Base-by-base conservation (phyloP, 2,888 invertebrate genomes). In the Eumacrocentrus americanus region DNA sequence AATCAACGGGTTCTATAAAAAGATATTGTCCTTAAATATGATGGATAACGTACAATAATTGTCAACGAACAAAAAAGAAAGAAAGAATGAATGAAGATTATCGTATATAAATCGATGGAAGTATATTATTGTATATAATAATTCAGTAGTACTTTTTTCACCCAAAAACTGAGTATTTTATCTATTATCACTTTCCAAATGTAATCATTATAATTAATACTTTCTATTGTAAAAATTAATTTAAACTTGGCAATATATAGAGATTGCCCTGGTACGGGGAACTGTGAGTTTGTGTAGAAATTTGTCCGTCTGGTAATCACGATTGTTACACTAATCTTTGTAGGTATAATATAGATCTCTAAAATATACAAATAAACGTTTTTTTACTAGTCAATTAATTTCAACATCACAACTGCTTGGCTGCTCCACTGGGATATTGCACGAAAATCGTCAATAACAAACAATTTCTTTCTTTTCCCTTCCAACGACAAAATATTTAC, bases 281-380 rank as follows among this genome's bases (percentile, higher is more conserved):
- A 29, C 29, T n/a, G n/a, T n/a, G 42, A 16, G 18, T 44, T 7
- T 38, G 37, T 34, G 40, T 53, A 58, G 61, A 57, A 44, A 65
- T 61, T 50, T 53, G 22, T 44, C 22, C 35, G 25, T 25, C 7
- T 54, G 14, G 22, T 40, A n/a, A 48, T 37, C 23, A 29, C 38
- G n/a, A n/a, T 52, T 38, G 11, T 38, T 48, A 46, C 23, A 47
- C 22, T 58, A 56, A 57, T 50, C 53, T 60, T 40, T 52, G 25
- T 51, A 42, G 12, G 34, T 52, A 40, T 52, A 12, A 16, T 48
- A 52, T 56, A 52, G 16, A 37, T 59, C 50, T 66, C 60, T 64
- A 63, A 66, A 64, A 66, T 66, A 60, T 66, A 64, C 66, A 64
- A 61, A 64, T 64, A 44, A 63, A 66, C 62, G 29, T 48, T 48